phyloP scores from a whole-genome alignment of 2,113 vertebrate species.

The Perognathus longimembris region DNA sequence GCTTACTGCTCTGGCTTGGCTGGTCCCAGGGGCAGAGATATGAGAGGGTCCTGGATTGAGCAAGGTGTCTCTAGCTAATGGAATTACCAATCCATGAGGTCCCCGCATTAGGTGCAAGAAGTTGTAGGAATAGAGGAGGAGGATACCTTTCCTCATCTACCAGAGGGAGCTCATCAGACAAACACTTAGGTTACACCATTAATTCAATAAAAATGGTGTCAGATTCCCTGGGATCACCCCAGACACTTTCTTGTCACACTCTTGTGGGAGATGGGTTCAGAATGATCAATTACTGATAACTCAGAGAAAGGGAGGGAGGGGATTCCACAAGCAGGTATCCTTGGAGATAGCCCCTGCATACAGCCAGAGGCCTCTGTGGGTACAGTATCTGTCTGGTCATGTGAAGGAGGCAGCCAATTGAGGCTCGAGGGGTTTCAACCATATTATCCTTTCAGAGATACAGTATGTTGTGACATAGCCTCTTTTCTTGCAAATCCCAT shows the following conservation, averaged over 20 bases:
- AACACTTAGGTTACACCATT: too few species aligned
- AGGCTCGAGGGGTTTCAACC: not conserved
- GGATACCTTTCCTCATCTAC: not conserved
- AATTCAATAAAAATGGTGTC: not conserved
- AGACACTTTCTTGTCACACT: not conserved
- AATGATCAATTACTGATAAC: not conserved
- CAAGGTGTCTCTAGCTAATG: not conserved
- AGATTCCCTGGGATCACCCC: not conserved
- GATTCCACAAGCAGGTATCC: not conserved
- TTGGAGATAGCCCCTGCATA: not conserved
- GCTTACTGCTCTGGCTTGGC: not conserved
- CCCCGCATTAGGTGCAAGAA: not conserved
- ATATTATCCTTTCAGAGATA: not conserved
- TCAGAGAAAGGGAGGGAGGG: not conserved
- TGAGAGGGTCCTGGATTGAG: not conserved
- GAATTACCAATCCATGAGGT: not conserved
- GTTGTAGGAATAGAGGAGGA: not conserved
- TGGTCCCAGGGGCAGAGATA: not conserved
- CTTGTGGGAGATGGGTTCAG: not conserved
- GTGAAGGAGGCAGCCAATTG: constrained; percentile 13
- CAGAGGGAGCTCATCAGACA: too few species aligned
- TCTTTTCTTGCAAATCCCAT: not conserved
- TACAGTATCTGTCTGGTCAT: not conserved
- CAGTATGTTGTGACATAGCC: not conserved
- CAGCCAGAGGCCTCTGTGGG: not conserved